Percentiles rank a stretch among this genome's conserved stretches.
Evolutionary conservation across 1,140 invertebrate species (phyloP).

Genomic region (Brevipalpus yothersi): DNA sequence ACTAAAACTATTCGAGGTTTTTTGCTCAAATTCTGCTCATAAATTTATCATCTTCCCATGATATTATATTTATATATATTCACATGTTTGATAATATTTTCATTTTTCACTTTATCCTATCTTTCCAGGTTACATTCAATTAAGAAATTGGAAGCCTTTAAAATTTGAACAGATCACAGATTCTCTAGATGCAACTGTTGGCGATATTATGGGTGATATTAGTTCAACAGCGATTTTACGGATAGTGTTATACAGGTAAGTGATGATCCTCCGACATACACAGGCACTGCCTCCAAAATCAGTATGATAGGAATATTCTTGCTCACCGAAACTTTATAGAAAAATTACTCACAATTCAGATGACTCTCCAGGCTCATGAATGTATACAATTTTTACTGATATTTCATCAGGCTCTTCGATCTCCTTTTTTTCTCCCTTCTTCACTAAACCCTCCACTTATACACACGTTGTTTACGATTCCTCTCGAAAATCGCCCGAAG

Average conservation of each 20-base stretch:
- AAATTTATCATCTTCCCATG: too few relatives aligned
- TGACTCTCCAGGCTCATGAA: not conserved
- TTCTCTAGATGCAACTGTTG: conserved; percentile 53
- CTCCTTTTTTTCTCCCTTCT: too few relatives aligned
- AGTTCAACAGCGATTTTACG: conserved; percentile 65
- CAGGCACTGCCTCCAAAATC: not conserved
- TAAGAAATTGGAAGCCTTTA: conserved; percentile 80
- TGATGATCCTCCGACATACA: not conserved
- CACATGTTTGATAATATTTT: not conserved
- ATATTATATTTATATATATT: not conserved
- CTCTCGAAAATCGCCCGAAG: too few relatives aligned
- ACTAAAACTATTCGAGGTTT: too few relatives aligned
- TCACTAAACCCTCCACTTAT: too few relatives aligned
- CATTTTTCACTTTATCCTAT: conserved; percentile 11
- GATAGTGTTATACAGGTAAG: conserved; percentile 55
- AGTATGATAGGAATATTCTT: not conserved
- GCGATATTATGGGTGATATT: conserved; percentile 71
- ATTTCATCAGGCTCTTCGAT: not conserved
- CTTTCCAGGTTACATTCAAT: conserved; percentile 46
- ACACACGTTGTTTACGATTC: too few relatives aligned
- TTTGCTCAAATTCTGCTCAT: too few relatives aligned
- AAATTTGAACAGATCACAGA: conserved; percentile 69
- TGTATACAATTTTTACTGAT: not conserved
- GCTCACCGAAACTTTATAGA: not conserved
- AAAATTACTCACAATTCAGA: not conserved